Evolutionary conservation across 2,888 invertebrate species (phyloP).

Genomic region (Thumatha senex): DNA sequence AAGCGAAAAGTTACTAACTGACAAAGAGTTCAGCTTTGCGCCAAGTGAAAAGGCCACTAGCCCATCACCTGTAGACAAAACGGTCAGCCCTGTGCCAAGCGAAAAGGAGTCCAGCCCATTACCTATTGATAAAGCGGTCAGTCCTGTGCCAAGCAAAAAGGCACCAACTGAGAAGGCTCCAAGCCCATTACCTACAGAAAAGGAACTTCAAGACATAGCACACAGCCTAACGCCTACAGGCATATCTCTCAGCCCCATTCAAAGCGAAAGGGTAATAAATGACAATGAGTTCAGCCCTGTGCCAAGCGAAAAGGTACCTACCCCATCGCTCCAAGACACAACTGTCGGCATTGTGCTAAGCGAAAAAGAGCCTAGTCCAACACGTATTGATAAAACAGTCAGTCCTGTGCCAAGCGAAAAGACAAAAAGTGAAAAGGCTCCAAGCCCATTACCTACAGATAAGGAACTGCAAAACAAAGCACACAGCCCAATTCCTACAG

Average conservation of each 20-base stretch:
- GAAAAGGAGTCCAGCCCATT: background rate
- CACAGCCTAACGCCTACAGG: constrained; percentile 2
- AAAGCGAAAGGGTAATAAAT: too few relatives aligned
- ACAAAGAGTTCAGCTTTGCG: background rate
- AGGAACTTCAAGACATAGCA: background rate
- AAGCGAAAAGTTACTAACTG: too few relatives aligned
- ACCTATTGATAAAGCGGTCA: background rate
- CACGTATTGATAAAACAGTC: background rate
- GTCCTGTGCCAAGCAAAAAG: background rate
- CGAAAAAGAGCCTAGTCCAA: background rate
- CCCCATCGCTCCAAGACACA: background rate
- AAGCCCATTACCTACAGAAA: background rate
- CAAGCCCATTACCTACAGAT: constrained; percentile 1
- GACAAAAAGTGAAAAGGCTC: background rate
- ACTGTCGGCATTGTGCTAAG: background rate
- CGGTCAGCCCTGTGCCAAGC: background rate
- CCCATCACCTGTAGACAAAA: background rate
- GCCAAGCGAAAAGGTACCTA: background rate
- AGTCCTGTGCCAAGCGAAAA: constrained; percentile 1
- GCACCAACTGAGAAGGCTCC: constrained; percentile 4
- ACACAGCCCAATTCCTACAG: background rate
- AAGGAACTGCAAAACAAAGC: background rate
- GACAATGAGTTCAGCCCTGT: background rate
- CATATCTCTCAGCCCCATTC: background rate
- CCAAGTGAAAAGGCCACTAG: background rate